A percentile compares a stretch with the other conserved stretches of the same genome.
Conservation (phyloP, 1,140 invertebrate species). For the Lasioglossum baleicum region DNA sequence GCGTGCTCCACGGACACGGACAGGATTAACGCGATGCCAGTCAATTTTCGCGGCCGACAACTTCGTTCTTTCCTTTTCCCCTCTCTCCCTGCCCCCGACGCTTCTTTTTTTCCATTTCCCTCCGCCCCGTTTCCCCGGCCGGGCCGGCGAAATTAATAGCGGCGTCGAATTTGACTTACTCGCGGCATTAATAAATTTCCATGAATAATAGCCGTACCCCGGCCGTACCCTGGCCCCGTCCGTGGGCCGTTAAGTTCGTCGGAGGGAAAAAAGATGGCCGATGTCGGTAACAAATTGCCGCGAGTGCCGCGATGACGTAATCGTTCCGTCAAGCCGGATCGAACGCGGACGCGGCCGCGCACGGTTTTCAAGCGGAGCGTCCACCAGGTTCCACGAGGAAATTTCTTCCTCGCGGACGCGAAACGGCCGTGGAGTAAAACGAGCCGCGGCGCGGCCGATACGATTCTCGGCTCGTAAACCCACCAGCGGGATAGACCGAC, state of each 20-base stretch:
- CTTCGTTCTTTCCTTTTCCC: too few relatives aligned
- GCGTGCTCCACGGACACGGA: slow-evolving; percentile 37
- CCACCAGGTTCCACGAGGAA: too few relatives aligned
- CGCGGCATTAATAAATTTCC: slow-evolving; percentile 31
- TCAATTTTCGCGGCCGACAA: slow-evolving; percentile 20
- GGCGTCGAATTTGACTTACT: slow-evolving; percentile 33
- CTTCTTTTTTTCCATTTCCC: too few relatives aligned
- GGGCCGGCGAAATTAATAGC: slow-evolving; percentile 12
- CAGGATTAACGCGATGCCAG: slow-evolving; percentile 50
- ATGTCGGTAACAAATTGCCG: slow-evolving; percentile 1
- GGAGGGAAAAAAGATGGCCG: too few relatives aligned
- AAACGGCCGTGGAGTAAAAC: not conserved
- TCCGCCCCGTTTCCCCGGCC: too few relatives aligned
- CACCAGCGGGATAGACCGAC: not conserved
- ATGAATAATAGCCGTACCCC: slow-evolving; percentile 24
- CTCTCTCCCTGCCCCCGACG: not conserved
- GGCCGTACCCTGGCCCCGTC: too few relatives aligned
- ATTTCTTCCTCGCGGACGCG: not conserved
- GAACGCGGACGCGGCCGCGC: too few relatives aligned
- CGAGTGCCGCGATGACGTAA: not conserved
- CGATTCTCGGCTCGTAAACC: slow-evolving; percentile 24
- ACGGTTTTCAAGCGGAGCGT: too few relatives aligned
- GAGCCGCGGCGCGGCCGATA: too few relatives aligned
- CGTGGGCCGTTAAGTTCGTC: too few relatives aligned
- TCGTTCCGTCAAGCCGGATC: slow-evolving; percentile 17